Evolutionary conservation across 2,113 vertebrate genomes (phyloP).

Genomic region (Rostratula benghalensis): DNA sequence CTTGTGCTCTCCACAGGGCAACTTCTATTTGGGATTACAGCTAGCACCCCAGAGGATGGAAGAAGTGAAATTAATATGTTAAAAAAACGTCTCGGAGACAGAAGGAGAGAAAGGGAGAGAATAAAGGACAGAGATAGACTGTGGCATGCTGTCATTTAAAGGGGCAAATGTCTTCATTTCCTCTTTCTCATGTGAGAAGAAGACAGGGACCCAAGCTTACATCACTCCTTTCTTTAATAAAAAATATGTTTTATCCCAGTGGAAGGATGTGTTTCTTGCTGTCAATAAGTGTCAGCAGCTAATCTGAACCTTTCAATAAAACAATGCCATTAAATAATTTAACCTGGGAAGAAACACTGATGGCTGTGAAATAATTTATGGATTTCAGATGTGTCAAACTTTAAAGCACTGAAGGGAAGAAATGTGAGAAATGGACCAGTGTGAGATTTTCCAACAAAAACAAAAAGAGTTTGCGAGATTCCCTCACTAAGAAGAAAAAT

Average conservation of each 20-base stretch:
- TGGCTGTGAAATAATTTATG: slow-evolving; percentile 75
- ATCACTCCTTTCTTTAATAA: slow-evolving; percentile 60
- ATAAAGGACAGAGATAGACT: neutral
- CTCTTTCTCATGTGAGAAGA: slow-evolving; percentile 39
- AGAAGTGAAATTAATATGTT: neutral
- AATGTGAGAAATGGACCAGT: slow-evolving; percentile 20
- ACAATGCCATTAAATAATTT: slow-evolving; percentile 78
- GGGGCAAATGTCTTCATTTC: slow-evolving; percentile 51
- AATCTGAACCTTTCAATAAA: slow-evolving; percentile 76
- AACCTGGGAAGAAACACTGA: slow-evolving; percentile 63
- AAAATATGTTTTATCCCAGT: slow-evolving; percentile 67
- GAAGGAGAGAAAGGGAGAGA: neutral
- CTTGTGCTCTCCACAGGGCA: neutral
- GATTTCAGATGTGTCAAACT: slow-evolving; percentile 74
- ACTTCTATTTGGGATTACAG: slow-evolving; percentile 11
- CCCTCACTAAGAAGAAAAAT: neutral
- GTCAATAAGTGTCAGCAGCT: slow-evolving; percentile 74
- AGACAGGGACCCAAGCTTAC: slow-evolving; percentile 57
- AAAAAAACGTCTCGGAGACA: neutral
- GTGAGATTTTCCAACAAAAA: neutral
- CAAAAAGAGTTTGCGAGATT: neutral
- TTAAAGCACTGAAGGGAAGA: slow-evolving; percentile 47
- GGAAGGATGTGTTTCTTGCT: slow-evolving; percentile 64
- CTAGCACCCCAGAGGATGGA: neutral
- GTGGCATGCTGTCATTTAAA: slow-evolving; percentile 30